A percentile compares a stretch with the other conserved stretches of the same genome.
Conservation (phyloP, 92 coral and sea anemone genomes). For the Epizoanthus scotinus region DNA sequence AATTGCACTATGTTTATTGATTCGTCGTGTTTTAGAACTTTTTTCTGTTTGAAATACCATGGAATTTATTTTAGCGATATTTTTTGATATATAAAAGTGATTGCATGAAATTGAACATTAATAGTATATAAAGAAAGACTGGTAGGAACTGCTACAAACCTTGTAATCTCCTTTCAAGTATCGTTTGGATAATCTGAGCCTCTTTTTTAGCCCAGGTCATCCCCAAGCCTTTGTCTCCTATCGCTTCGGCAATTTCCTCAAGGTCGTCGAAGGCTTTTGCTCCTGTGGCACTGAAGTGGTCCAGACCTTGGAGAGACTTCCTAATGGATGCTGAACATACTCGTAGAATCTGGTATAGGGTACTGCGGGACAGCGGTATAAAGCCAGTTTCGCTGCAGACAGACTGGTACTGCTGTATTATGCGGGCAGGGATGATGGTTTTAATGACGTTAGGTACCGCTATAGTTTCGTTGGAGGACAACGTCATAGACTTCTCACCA, state of each 20-base stretch:
- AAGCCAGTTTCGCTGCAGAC: slow-evolving; percentile 47
- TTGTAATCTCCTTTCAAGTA: slow-evolving; percentile 52
- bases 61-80: no score
- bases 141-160: slow-evolving; percentile 18
- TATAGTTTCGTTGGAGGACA: slow-evolving; percentile 60
- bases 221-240: slow-evolving; percentile 57
- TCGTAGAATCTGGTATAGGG: slow-evolving; percentile 39
- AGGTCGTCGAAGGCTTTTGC: slow-evolving; percentile 62
- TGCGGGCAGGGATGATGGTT: slow-evolving; percentile 51
- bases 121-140: background rate
- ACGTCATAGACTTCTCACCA: slow-evolving; percentile 49
- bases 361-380: slow-evolving; percentile 51
- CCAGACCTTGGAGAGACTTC: slow-evolving; percentile 57
- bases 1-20: no score
- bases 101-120: background rate
- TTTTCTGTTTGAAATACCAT: no score
- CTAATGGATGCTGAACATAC: slow-evolving; percentile 55
- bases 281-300: slow-evolving; percentile 55
- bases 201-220: slow-evolving; percentile 67
- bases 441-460: slow-evolving; percentile 56
- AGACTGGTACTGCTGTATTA: slow-evolving; percentile 55
- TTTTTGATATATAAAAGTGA: background rate
- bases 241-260: slow-evolving; percentile 38
- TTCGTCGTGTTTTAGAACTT: no score
- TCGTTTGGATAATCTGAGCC: slow-evolving; percentile 51